Evolutionary conservation across 2,797 vertebrate genomes (phyloP).

Genomic region (Catamblyrhynchus diadema): DNA sequence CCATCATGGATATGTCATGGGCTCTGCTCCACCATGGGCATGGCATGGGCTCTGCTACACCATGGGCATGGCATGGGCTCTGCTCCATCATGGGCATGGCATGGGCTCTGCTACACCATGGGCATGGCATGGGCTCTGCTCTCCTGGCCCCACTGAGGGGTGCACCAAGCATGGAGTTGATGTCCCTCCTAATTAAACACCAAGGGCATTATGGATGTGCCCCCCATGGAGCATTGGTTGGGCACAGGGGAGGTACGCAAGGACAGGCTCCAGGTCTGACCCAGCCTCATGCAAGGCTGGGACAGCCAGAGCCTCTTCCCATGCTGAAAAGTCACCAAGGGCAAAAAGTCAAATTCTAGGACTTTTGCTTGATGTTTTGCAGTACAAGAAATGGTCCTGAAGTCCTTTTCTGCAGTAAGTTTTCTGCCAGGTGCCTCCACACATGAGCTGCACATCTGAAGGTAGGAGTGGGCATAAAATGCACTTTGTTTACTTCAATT

Average conservation of each 20-base stretch:
- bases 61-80: background rate
- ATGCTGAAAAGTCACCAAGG: accelerated
- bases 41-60: background rate
- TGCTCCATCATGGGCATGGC: background rate
- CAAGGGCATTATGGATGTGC: background rate
- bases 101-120: background rate
- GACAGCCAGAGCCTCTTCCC: background rate
- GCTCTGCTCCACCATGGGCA: background rate
- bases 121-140: background rate
- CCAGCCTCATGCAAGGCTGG: background rate
- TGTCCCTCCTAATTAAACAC: background rate
- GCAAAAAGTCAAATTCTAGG: background rate
- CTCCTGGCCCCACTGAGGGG: background rate
- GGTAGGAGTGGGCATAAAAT: background rate
- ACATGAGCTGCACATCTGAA: background rate
- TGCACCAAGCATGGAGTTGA: accelerated
- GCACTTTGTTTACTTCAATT: background rate
- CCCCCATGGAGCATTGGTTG: accelerated
- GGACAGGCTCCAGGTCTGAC: background rate
- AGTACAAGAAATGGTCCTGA: background rate
- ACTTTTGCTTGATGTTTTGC: background rate
- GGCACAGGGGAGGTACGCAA: background rate
- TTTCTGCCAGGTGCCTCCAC: background rate
- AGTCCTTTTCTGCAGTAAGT: background rate
- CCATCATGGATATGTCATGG: background rate